Percentiles rank a stretch among this genome's conserved stretches.
phyloP scores from a whole-genome alignment of 2,113 vertebrate species.

The Gallinago undulata region DNA sequence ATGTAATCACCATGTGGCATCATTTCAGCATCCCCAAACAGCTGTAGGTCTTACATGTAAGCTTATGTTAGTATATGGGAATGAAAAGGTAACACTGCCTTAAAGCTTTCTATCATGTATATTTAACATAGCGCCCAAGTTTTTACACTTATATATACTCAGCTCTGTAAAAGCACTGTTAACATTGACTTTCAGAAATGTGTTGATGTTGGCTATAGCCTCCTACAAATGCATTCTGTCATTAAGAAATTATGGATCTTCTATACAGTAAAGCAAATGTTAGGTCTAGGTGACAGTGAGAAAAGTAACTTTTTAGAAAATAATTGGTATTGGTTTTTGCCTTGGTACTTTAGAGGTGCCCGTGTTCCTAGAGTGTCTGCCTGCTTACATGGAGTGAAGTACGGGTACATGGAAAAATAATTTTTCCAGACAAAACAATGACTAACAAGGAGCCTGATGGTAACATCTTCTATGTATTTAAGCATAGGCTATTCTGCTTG shows the following conservation, averaged over 20 bases:
- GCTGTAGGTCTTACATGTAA: not conserved
- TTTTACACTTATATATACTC: not conserved
- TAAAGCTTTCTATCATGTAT: not conserved
- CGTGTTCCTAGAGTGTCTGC: not conserved
- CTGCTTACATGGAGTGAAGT: not conserved
- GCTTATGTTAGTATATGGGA: not conserved
- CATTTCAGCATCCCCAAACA: not conserved
- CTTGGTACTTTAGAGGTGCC: not conserved
- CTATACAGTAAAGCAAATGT: not conserved
- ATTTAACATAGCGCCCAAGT: not conserved
- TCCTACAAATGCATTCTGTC: not conserved
- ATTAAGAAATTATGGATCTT: not conserved
- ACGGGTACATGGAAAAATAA: not conserved
- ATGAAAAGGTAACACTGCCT: not conserved
- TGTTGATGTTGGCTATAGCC: not conserved
- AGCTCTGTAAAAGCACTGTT: not conserved
- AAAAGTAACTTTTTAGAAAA: not conserved
- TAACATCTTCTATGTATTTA: not conserved
- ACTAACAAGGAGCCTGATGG: not conserved
- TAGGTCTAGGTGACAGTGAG: not conserved
- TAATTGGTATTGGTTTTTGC: fast-evolving
- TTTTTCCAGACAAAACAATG: not conserved
- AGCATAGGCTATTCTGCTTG: not conserved
- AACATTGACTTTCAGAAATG: not conserved
- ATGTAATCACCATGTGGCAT: not conserved